phyloP scores from a whole-genome alignment of 2,113 vertebrate species.

The Geococcyx californianus region DNA sequence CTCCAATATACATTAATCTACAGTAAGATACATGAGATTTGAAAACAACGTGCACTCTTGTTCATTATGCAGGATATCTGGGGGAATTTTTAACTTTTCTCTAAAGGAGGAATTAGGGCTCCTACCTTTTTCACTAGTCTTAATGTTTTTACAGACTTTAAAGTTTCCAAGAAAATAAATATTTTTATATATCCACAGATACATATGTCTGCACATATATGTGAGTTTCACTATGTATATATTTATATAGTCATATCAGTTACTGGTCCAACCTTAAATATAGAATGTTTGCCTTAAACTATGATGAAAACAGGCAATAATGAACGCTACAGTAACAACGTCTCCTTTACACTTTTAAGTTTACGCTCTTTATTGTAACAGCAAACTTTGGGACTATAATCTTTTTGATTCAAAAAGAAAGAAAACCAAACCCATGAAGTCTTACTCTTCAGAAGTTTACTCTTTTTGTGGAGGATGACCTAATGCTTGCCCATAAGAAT shows the following conservation, averaged over 20 bases:
- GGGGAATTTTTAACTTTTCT: constrained; percentile 38
- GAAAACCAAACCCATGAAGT: neutral
- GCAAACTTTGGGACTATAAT: neutral
- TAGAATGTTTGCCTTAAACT: neutral
- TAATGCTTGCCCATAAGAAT: neutral
- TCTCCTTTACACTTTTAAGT: neutral
- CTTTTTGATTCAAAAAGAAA: neutral
- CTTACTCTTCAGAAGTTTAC: neutral
- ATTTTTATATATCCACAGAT: constrained; percentile 46
- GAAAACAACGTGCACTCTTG: neutral
- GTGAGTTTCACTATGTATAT: neutral
- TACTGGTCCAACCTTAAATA: neutral
- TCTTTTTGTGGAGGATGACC: neutral
- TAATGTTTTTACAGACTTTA: constrained; percentile 40
- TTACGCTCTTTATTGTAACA: neutral
- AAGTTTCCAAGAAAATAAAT: constrained; percentile 42
- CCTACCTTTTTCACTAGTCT: constrained; percentile 12
- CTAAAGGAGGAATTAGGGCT: constrained; percentile 51
- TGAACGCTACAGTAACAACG: neutral
- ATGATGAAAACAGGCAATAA: neutral
- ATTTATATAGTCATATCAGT: neutral
- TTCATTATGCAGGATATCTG: neutral
- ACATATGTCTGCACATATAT: neutral
- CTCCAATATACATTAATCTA: neutral
- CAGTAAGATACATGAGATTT: neutral